Evolutionary conservation across 2,888 invertebrate species (phyloP).

Genomic region (Euplagia quadripunctaria): DNA sequence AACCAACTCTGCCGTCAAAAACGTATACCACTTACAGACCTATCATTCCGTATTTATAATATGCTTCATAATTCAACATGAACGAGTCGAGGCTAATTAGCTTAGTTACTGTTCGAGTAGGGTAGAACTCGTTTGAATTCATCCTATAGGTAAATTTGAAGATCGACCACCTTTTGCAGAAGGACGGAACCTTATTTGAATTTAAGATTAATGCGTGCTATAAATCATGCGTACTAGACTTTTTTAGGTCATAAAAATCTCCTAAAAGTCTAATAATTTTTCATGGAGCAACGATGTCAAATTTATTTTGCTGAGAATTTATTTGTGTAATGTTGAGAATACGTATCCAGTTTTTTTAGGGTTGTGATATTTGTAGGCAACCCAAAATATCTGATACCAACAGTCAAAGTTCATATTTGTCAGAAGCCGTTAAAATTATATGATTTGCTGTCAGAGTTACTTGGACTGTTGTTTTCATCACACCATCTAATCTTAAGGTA

Average conservation of each 20-base stretch:
- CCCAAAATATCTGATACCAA: neutral
- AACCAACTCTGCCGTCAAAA: neutral
- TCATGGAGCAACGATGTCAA: slow-evolving; percentile 23
- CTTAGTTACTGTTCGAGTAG: slow-evolving; percentile 31
- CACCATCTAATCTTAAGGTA: neutral
- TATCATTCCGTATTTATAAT: slow-evolving; percentile 23
- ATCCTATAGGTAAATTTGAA: slow-evolving; percentile 28
- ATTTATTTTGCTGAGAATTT: slow-evolving; percentile 5
- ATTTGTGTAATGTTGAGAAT: neutral
- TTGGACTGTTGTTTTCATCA: neutral
- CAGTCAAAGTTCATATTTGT: neutral
- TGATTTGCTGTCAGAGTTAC: neutral
- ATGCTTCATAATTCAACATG: slow-evolving; percentile 28
- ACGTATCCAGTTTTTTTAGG: neutral
- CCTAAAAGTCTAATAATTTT: slow-evolving; percentile 35
- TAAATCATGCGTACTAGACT: slow-evolving; percentile 35
- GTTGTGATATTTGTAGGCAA: neutral
- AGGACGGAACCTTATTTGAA: slow-evolving; percentile 41
- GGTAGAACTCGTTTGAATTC: slow-evolving; percentile 31
- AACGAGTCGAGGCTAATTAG: slow-evolving; percentile 48
- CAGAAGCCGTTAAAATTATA: neutral
- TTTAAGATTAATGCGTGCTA: slow-evolving; percentile 42
- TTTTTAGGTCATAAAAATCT: slow-evolving; percentile 35
- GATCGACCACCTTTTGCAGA: slow-evolving; percentile 37
- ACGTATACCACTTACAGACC: slow-evolving; percentile 13